Conservation (phyloP, 1,140 invertebrate genomes). For the Odontomachus brunneus region DNA sequence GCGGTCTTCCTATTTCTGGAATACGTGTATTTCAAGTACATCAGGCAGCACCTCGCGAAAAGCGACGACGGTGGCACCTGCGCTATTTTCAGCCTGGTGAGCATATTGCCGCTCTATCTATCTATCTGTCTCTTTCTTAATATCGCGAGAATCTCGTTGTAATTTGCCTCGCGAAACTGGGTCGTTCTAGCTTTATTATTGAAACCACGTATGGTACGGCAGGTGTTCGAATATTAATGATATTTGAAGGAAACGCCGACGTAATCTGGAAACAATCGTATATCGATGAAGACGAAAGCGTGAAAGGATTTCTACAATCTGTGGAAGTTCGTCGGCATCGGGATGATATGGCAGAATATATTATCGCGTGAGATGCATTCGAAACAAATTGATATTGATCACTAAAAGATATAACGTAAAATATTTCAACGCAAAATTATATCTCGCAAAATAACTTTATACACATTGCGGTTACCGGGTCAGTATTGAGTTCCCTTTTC, state of each 20-base stretch:
- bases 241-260: neutral
- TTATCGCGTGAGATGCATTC: neutral
- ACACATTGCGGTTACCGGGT: too few species aligned
- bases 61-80: slow-evolving; percentile 95
- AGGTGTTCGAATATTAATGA: slow-evolving; percentile 14
- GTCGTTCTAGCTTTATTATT: slow-evolving; percentile 34
- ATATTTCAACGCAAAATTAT: too few species aligned
- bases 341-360: neutral
- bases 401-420: too few species aligned
- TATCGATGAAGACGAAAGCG: neutral
- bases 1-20: slow-evolving; percentile 94
- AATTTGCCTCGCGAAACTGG: slow-evolving; percentile 36
- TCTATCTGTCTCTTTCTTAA: slow-evolving; percentile 28
- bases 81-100: slow-evolving; percentile 94
- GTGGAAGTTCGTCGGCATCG: too few species aligned
- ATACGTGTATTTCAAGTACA: slow-evolving; percentile 97
- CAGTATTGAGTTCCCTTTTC: too few species aligned
- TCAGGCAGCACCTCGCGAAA: slow-evolving; percentile 94
- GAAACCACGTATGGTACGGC: neutral
- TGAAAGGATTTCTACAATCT: neutral
- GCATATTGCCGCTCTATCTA: too few species aligned
- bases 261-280: neutral
- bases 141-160: slow-evolving; percentile 27
- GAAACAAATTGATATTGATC: neutral
- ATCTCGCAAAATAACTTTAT: too few species aligned